Evolutionary conservation across 2,888 invertebrate species (phyloP).

Genomic region (Tetrapedia diversipes): DNA sequence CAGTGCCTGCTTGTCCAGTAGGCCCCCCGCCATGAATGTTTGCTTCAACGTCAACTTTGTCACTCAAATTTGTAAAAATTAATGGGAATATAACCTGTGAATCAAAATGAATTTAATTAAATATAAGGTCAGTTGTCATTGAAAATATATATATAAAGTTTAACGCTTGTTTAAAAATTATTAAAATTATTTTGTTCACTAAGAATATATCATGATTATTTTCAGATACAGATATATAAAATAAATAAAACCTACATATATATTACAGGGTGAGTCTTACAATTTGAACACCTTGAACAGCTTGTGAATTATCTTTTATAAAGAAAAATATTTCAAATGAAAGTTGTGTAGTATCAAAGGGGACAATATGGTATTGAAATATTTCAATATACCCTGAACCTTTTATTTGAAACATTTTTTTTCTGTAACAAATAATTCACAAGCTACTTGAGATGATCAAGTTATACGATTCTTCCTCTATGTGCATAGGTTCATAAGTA

Average conservation of each 20-base stretch:
- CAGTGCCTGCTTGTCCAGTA: conserved; percentile 93
- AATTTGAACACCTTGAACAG: too few relatives aligned
- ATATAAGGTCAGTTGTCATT: background rate
- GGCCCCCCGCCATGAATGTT: conserved; percentile 89
- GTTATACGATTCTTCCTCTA: too few relatives aligned
- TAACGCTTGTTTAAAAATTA: background rate
- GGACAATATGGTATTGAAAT: too few relatives aligned
- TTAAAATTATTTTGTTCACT: background rate
- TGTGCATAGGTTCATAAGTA: background rate
- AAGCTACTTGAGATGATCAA: too few relatives aligned
- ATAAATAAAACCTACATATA: too few relatives aligned
- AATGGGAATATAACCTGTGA: conserved; percentile 92
- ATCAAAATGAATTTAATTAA: conserved; percentile 22
- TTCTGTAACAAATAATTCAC: too few relatives aligned
- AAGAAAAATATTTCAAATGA: too few relatives aligned
- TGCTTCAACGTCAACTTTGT: conserved; percentile 93
- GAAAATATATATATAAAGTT: background rate
- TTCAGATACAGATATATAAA: background rate
- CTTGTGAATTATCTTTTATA: too few relatives aligned
- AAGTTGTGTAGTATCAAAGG: too few relatives aligned
- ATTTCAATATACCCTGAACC: too few relatives aligned
- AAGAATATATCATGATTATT: background rate
- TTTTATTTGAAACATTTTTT: too few relatives aligned
- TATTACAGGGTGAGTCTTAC: too few relatives aligned
- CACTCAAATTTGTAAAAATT: conserved; percentile 89